Evolutionary conservation across 2,888 invertebrate genomes (phyloP).

Genomic region (Thereva nobilitata): DNA sequence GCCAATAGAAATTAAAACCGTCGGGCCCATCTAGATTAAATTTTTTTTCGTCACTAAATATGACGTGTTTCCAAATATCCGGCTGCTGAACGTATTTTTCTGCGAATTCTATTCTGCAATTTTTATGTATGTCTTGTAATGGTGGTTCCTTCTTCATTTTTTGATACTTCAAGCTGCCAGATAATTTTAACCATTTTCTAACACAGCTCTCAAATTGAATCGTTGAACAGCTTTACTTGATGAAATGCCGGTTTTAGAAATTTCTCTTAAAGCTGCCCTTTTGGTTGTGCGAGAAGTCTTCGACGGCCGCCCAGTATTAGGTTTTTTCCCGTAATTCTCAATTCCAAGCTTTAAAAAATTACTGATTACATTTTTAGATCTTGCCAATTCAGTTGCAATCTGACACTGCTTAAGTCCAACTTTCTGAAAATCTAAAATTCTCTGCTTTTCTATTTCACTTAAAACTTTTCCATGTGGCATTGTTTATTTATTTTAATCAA

Average conservation of each 20-base stretch:
- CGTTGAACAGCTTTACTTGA: neutral
- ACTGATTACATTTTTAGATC: neutral
- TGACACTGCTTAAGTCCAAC: neutral
- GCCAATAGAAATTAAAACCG: too few species aligned
- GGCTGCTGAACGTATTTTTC: too few species aligned
- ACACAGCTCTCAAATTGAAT: neutral
- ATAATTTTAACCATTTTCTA: neutral
- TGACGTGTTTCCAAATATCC: too few species aligned
- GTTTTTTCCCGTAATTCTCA: conserved; percentile 1
- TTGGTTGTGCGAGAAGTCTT: neutral
- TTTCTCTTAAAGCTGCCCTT: neutral
- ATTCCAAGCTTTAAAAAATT: neutral
- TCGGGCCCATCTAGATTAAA: too few species aligned
- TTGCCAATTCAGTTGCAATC: too few species aligned
- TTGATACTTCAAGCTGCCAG: too few species aligned
- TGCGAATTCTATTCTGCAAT: too few species aligned
- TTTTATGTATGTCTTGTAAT: too few species aligned
- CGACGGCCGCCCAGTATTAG: neutral
- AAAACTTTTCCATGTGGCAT: conserved; percentile 3
- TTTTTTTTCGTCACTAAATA: too few species aligned
- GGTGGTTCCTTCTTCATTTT: too few species aligned
- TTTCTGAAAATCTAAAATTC: neutral
- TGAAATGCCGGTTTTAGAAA: neutral
- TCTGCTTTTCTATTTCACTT: neutral
- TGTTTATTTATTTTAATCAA: neutral